Evolutionary conservation across 2,113 vertebrate species (phyloP), one percentile per base, ranked within the genome.

Genomic region (Pipra filicauda): DNA sequence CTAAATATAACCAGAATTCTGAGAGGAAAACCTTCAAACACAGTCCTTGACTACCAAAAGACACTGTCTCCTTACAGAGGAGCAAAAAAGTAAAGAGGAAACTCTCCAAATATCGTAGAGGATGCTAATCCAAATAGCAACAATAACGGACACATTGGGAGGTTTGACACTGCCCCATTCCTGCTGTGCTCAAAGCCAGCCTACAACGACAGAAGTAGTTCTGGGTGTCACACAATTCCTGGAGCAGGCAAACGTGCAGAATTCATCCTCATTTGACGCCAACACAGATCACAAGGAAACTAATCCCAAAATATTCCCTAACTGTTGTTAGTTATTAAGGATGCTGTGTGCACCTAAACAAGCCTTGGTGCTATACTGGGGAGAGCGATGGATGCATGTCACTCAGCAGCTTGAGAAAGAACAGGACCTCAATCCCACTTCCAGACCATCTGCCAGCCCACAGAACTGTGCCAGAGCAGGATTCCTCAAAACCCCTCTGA

Each of bases 1-100:
- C 85, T 88, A 85, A 93, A 96, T 71, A 79, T 39, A 95, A 90
- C 70, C 44, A 82, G 71, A 88, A 75, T 72, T 57, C 62, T n/a
- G 23, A 85, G 48, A 88, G 43, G 35, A 95, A 95, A 91, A 39
- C 59, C 48, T 77, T 43, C 33, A 46, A 88, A 75, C 21, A 49
- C 8, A 66, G 58, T 39, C 59, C 35, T 62, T 62, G 54, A 59
- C 30, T 74, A 93, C 15, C 23, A 79, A 66, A 95, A 88, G 71
- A 11, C 94, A 66, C 28, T 65, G 14, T 22, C 23, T 88, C 51
- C 51, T 43, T 31, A 57, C 15, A 83, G 31, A 30, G 26, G 15
- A 88, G 35, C 21, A 70, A 1, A 9, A 41, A 85, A 12, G 0
- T 1, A 11, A 89, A 69, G n/a, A 83, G 31, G n/a, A 64, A 88